Conservation (phyloP, 2,888 invertebrate species). For the Thymelicus acteon region DNA sequence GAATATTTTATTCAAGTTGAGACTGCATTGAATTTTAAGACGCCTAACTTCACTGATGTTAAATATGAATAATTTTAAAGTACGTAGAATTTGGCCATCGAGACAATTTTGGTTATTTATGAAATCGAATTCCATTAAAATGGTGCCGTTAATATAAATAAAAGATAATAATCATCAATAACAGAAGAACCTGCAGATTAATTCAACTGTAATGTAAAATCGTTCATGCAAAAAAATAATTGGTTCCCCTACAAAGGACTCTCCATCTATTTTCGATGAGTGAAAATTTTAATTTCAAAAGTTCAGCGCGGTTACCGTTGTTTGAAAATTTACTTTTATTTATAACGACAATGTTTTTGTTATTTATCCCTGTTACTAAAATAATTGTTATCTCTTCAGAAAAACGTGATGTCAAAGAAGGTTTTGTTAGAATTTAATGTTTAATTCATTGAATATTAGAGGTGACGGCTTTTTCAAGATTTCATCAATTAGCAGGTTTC, state of each 20-base stretch:
- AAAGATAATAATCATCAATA: slow-evolving; percentile 41
- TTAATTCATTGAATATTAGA: neutral
- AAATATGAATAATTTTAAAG: neutral
- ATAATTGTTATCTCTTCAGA: neutral
- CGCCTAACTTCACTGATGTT: neutral
- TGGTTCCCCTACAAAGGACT: slow-evolving; percentile 68
- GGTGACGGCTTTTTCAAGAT: too few species aligned
- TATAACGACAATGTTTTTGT: slow-evolving; percentile 28
- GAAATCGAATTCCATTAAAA: slow-evolving; percentile 28
- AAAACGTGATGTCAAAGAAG: neutral
- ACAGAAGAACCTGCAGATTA: slow-evolving; percentile 64
- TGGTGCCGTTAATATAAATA: slow-evolving; percentile 44
- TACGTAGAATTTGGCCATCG: neutral
- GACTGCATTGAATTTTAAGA: neutral
- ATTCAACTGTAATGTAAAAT: slow-evolving; percentile 70
- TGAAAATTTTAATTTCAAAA: slow-evolving; percentile 55
- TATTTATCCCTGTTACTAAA: slow-evolving; percentile 13
- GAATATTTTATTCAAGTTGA: too few species aligned
- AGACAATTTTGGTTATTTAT: slow-evolving; percentile 9
- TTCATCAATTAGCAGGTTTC: too few species aligned
- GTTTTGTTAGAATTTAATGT: neutral
- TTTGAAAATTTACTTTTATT: slow-evolving; percentile 43
- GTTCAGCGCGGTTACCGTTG: slow-evolving; percentile 27
- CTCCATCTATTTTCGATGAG: slow-evolving; percentile 63
- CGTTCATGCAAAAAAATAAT: slow-evolving; percentile 79